Evolutionary conservation across 2,113 vertebrate species (phyloP).

Genomic region (Paraplagusia blochii): DNA sequence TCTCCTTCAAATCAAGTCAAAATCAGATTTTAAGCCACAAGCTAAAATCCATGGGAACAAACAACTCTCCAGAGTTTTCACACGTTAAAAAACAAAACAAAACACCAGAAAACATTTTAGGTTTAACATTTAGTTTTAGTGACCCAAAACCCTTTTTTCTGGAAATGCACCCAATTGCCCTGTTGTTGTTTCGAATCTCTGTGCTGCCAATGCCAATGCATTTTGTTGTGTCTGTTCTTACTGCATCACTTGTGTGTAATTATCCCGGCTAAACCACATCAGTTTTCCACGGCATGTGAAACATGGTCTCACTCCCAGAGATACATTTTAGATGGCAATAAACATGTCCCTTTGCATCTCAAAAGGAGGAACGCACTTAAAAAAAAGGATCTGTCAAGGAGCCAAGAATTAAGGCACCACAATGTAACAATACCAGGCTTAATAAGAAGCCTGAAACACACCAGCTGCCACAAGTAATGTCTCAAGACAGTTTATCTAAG

Average conservation of each 20-base stretch:
- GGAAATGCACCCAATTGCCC: background rate
- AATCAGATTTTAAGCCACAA: too few species aligned
- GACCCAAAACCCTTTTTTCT: background rate
- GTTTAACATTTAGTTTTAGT: background rate
- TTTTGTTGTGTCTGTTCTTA: background rate
- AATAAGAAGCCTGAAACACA: background rate
- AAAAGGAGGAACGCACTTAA: background rate
- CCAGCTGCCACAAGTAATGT: too few species aligned
- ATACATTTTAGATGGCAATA: background rate
- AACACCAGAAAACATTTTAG: background rate
- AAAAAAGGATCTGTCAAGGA: background rate
- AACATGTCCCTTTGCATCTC: background rate
- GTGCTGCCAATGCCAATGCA: background rate
- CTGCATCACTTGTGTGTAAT: conserved; percentile 1
- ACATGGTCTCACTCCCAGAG: background rate
- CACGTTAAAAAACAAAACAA: background rate
- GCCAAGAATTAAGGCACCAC: background rate
- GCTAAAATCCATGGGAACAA: too few species aligned
- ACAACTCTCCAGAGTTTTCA: background rate
- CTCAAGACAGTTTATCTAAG: background rate
- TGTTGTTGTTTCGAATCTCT: background rate
- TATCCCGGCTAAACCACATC: background rate
- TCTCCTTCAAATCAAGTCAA: too few species aligned
- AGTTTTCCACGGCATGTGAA: conserved; percentile 1
- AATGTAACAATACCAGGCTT: background rate